These are phyloP conservation scores for Dendrolimus houi DNA, from an alignment of 2,888 invertebrate genomes.

Conservation along the genomic window DNA sequence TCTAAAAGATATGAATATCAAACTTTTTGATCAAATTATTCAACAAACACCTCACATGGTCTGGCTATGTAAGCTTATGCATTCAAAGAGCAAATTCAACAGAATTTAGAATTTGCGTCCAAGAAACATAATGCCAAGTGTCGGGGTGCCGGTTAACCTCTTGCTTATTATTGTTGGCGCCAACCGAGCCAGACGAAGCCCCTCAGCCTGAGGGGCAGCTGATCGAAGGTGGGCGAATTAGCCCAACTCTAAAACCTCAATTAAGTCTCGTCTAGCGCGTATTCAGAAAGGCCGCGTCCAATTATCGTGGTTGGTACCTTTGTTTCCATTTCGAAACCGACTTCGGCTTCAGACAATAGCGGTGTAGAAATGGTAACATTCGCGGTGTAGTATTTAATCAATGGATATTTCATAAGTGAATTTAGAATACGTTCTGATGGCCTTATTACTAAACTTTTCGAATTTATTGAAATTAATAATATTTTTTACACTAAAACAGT, in stretches of 20 bases:
- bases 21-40: too few species aligned
- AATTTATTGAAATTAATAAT: too few species aligned
- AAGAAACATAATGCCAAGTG: slow-evolving; percentile 43
- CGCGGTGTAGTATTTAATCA: slow-evolving; percentile 16
- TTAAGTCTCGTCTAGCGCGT: slow-evolving; percentile 74
- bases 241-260: slow-evolving; percentile 75
- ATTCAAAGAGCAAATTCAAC: neutral
- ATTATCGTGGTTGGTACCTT: slow-evolving; percentile 67
- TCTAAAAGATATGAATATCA: too few species aligned
- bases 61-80: neutral
- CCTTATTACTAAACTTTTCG: neutral
- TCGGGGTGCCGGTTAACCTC: slow-evolving; percentile 53
- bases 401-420: slow-evolving; percentile 16
- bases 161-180: slow-evolving; percentile 46
- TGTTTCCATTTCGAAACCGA: slow-evolving; percentile 54
- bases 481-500: too few species aligned
- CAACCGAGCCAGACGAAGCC: slow-evolving; percentile 55
- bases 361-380: slow-evolving; percentile 2
- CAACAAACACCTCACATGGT: neutral
- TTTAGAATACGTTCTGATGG: neutral
- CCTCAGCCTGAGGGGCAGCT: slow-evolving; percentile 39
- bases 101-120: neutral
- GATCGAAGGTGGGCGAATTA: slow-evolving; percentile 73
- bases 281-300: slow-evolving; percentile 71
- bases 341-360: slow-evolving; percentile 19